Base-by-base conservation (phyloP, 2,888 invertebrate genomes). In the Cristatella mucedo region DNA sequence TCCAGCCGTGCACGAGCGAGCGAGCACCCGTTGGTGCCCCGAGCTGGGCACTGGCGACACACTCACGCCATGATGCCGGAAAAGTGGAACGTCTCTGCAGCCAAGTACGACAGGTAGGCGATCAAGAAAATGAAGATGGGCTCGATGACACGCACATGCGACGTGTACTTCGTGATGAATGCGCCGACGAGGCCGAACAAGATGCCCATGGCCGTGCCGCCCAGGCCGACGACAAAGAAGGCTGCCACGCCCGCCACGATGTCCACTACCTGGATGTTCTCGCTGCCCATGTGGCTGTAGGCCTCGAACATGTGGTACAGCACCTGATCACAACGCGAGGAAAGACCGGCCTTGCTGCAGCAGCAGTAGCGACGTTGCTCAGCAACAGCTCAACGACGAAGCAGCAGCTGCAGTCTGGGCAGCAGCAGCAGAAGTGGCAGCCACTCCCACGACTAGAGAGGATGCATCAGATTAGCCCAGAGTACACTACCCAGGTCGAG, bases 41-140 rank as follows among this genome's bases (percentile, higher is more conserved):
- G n/a, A n/a, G n/a, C n/a, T n/a, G n/a, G n/a, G n/a, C n/a, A n/a
- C n/a, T n/a, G n/a, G n/a, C n/a, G n/a, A n/a, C 7, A 21, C 64
- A 83, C 89, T 83, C 72, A 95, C 95, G 95, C 85, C 52, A 97
- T 72, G 55, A 97, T 95, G 40, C 93, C 91, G 48, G 93, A 93
- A 76, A 93, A 80, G 62, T 93, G 91, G 68, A 95, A 89, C 72
- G 93, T 86, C 71, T 97, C 95, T 36, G 97, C 93, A 59, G 83
- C 86, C 42, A 97, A 73, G 67, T 95, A 95, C 41, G 93, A 84
- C 64, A 95, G 71, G 65, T 97, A 97, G 40, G 93, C 91, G 80
- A 95, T 85, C 41, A 93, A 82, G 62, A 97, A 91, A 62, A 97
- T 86, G 70, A 95, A 89, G 59, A 95, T 82, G 9, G 95, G 95